Evolutionary conservation across 2,797 vertebrate genomes (phyloP).

Genomic region (Enoplosus armatus): DNA sequence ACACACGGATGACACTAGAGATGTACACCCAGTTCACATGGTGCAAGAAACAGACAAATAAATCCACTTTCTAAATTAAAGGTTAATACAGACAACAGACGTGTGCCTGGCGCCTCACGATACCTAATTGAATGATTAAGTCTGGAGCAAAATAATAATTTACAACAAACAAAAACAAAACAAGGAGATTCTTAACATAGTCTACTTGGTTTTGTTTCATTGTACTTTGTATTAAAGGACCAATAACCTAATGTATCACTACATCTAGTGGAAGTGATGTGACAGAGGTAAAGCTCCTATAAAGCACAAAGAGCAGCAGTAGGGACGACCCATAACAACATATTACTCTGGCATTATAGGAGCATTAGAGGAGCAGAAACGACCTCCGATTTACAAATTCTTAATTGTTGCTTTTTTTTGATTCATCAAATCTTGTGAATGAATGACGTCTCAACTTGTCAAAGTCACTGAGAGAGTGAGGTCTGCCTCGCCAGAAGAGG

Average conservation of each 20-base stretch:
- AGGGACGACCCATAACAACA: conserved; percentile 52
- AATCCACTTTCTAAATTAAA: conserved; percentile 79
- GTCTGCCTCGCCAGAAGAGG: conserved; percentile 51
- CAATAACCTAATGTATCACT: conserved; percentile 70
- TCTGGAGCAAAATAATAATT: conserved; percentile 84
- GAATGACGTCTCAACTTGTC: conserved; percentile 31
- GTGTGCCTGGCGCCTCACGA: conserved; percentile 73
- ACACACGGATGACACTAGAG: conserved; percentile 48
- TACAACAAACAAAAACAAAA: conserved; percentile 85
- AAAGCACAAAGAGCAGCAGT: conserved; percentile 66
- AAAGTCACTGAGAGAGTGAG: conserved; percentile 48
- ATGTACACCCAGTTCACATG: conserved; percentile 61
- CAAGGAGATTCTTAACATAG: conserved; percentile 65
- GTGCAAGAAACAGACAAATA: conserved; percentile 54
- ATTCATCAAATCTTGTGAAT: conserved; percentile 47
- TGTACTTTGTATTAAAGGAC: conserved; percentile 73
- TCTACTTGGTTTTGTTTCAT: conserved; percentile 75
- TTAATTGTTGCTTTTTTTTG: conserved; percentile 57
- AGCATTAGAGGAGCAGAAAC: conserved; percentile 46
- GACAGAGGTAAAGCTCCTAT: conserved; percentile 59
- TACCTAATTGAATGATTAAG: conserved; percentile 66
- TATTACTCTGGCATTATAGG: conserved; percentile 48
- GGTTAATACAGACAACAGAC: conserved; percentile 79
- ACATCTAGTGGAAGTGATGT: conserved; percentile 64
- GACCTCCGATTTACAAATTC: conserved; percentile 48